Base-by-base conservation (phyloP, 2,888 invertebrate species). In the Acleris laterana region DNA sequence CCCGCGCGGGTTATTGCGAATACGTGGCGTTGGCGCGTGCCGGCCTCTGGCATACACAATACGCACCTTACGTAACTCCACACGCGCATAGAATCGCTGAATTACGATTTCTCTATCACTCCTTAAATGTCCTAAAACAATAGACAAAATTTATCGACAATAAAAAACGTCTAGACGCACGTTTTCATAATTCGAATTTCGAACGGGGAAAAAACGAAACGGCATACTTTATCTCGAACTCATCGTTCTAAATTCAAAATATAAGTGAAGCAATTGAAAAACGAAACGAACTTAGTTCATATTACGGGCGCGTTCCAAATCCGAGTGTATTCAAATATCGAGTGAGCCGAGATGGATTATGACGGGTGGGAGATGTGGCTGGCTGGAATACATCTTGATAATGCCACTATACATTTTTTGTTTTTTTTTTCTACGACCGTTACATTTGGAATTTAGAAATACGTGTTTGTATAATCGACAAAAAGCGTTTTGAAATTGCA, bases 211-310 rank as follows among this genome's bases (percentile, higher is more conserved):
- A 72, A 72, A 73, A 69, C 73, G 13, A 77, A 81, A 82, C 77
- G 71, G 72, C 78, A 79, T 75, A 74, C 76, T 84, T 85, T 87
- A 87, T 88, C 87, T 86, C 79, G 74, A 80, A 82, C 80, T 78
- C 74, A 83, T 82, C 87, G 87, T 88, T 90, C 90, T 83, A 90
- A 87, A 91, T 90, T 86, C 89, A 87, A 91, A 92, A 91, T 89
- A 87, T 88, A 83, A 90, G 89, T 90, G 90, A 89, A 89, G 89
- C 91, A 89, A 90, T 90, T 90, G 91, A 90, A 91, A 92, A 91
- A 89, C 87, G 90, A 91, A 89, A 85, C 90, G 85, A 79, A 85
- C 82, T 78, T 85, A 90, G 90, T 90, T 91, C 91, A 82, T 84
- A 87, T 90, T 92, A 89, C 90, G 79, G 79, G 79, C 84, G 84